A percentile compares a stretch with the other conserved stretches of the same genome.
phyloP scores from a whole-genome alignment of 2,888 invertebrate genomes.

The Tenthredo mesomela region DNA sequence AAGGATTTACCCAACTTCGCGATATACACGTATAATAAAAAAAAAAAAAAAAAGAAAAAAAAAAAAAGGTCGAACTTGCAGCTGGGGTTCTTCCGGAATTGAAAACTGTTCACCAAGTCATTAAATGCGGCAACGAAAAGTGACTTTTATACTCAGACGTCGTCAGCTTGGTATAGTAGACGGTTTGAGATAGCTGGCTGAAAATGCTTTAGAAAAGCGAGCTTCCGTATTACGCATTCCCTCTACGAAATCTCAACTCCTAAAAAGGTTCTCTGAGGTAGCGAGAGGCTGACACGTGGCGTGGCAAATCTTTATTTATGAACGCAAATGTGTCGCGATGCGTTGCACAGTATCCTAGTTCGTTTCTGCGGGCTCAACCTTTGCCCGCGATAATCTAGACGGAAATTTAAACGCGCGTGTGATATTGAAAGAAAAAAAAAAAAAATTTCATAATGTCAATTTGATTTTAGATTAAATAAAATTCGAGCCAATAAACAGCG shows the following conservation, averaged over 20 bases:
- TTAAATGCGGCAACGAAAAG: constrained; percentile 23
- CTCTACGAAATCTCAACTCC: constrained; percentile 66
- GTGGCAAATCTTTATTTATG: constrained; percentile 70
- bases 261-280: constrained; percentile 65
- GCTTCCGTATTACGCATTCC: constrained; percentile 66
- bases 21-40: not conserved
- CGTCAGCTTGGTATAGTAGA: constrained; percentile 12
- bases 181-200: constrained; percentile 13
- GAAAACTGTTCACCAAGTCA: constrained; percentile 17
- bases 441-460: not conserved
- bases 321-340: constrained; percentile 59
- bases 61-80: not conserved
- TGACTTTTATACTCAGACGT: constrained; percentile 24
- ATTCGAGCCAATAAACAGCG: not conserved
- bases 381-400: not conserved
- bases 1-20: not conserved
- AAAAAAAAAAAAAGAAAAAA: not conserved
- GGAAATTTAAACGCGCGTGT: not conserved
- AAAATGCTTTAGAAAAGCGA: constrained; percentile 24
- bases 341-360: constrained; percentile 31
- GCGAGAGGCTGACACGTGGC: constrained; percentile 50
- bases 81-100: not conserved
- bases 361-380: constrained; percentile 22
- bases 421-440: not conserved
- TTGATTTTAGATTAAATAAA: not conserved